These are phyloP conservation scores for Triops longicaudatus DNA, from an alignment of 1,140 invertebrate species.

Conservation along the genomic window DNA sequence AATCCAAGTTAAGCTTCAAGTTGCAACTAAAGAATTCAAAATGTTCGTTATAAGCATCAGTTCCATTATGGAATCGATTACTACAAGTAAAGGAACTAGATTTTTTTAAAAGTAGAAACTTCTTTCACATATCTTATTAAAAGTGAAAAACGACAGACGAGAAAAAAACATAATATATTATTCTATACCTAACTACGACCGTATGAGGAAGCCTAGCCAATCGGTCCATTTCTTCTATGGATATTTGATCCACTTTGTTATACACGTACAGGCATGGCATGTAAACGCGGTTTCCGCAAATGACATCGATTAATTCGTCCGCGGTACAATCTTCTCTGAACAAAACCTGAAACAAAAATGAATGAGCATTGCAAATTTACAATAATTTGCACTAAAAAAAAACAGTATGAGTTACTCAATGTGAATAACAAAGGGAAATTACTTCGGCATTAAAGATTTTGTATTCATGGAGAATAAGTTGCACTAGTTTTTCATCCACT, in stretches of 20 bases:
- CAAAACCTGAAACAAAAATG: slow-evolving; percentile 47
- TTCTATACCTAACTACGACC: slow-evolving; percentile 80
- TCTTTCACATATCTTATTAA: no score
- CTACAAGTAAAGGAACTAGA: no score
- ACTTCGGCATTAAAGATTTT: slow-evolving; percentile 99
- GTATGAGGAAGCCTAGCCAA: slow-evolving; percentile 82
- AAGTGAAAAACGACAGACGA: not conserved
- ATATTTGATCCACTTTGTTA: slow-evolving; percentile 99
- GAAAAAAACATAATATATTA: no score
- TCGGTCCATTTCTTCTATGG: slow-evolving; percentile 95
- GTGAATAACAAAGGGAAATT: not conserved
- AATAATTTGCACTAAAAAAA: not conserved
- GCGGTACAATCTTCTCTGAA: slow-evolving; percentile 92
- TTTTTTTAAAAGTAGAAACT: no score
- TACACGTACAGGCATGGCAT: slow-evolving; percentile 96
- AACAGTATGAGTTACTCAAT: not conserved
- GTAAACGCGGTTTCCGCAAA: slow-evolving; percentile 93
- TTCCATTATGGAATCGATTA: no score
- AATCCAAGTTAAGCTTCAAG: slow-evolving; percentile 98
- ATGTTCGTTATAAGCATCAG: not conserved
- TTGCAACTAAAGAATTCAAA: slow-evolving; percentile 71
- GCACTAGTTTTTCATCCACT: slow-evolving; percentile 94
- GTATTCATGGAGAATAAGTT: slow-evolving; percentile 97
- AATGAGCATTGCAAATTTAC: not conserved
- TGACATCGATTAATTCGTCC: slow-evolving; percentile 99